Base-by-base conservation (phyloP, 2,113 vertebrate genomes). In the Hyperoodon ampullatus region DNA sequence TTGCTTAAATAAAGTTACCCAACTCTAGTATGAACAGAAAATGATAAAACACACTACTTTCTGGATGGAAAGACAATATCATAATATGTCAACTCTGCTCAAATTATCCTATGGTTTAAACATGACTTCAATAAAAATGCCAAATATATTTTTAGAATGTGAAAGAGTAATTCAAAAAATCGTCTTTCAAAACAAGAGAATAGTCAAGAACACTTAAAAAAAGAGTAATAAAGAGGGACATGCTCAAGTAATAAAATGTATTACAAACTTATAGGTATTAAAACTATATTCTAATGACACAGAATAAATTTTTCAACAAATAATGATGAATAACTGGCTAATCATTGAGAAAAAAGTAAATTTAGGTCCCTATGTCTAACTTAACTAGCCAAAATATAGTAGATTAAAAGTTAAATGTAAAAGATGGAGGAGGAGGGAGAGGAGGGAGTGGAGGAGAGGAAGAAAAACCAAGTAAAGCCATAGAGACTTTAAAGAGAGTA, bases 361-460 rank as follows among this genome's bases (percentile, higher is more conserved):
- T n/a, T 72, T 85, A 75, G 14, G 58, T 33, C 30, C 13, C 53
- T 89, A 84, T 19, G 35, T 85, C 19, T 71, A 78, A 94, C 14
- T 55, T 78, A 33, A 44, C 47, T 50, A 96, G 39, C 19, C 60
- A 96, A 68, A 70, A 50, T 72, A 58, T 68, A 65, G 33, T 30
- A 93, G 63, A 78, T 23, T 63, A 82, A 61, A 70, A 2, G 86
- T 50, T 75, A 75, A 83, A 66, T 58, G 13, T 83, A 61, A 63
- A 90, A 60, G 23, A 39, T 1, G 53, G 12, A 75, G 11, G 35
- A 70, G 72, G 72, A 90, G 71, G 72, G 77, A 4, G 42, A 58
- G 93, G n/a, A 55, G 8, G 8, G 83, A 5, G 21, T 33, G 9
- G 9, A 96, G 88, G 47, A 97, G 96, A 81, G 78, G 97, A 97